phyloP scores from a whole-genome alignment of 2,888 invertebrate genomes.

The Apodemia zela region DNA sequence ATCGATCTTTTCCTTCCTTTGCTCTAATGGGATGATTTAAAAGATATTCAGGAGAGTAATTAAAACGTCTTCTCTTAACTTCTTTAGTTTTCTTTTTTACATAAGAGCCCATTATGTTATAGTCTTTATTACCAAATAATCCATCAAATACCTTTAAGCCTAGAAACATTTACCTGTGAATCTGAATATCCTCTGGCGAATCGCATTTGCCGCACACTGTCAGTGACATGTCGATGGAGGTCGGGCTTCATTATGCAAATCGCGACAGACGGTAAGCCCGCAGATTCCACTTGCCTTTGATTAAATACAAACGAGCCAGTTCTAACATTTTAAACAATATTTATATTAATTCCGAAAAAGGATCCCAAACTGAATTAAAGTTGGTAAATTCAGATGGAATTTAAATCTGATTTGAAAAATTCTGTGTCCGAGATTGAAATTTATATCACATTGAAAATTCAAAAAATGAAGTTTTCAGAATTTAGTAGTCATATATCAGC shows the following conservation, averaged over 20 bases:
- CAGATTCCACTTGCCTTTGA: background rate
- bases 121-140: background rate
- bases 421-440: background rate
- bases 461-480: background rate
- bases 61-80: no score
- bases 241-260: conserved; percentile 23
- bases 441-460: background rate
- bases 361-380: conserved; percentile 2
- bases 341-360: conserved; percentile 1
- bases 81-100: no score
- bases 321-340: conserved; percentile 11
- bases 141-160: background rate
- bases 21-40: no score
- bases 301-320: conserved; percentile 9
- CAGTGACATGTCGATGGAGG: conserved; percentile 19
- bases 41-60: no score
- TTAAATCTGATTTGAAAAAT: background rate
- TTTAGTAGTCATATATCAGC: no score
- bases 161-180: conserved; percentile 11
- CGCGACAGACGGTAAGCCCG: conserved; percentile 10
- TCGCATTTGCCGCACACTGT: conserved; percentile 11
- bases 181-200: conserved; percentile 11
- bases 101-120: background rate
- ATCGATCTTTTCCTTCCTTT: no score
- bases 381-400: conserved; percentile 5